Base-by-base conservation (phyloP, 1,140 invertebrate genomes). In the Cyclina sinensis region DNA sequence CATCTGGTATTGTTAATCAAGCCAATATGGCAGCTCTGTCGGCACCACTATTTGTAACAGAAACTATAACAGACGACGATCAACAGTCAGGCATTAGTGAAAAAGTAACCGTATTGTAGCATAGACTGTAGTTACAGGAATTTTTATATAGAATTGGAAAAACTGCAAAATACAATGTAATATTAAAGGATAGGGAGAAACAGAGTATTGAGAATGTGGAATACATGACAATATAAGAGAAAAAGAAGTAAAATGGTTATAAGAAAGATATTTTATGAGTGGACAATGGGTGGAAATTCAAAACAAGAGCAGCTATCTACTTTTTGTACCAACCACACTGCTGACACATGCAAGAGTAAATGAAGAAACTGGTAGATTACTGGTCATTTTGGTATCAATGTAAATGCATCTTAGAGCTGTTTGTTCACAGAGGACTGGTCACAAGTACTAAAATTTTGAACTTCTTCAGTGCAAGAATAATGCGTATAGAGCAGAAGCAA, bases 61-160 rank as follows among this genome's bases (percentile, higher is more conserved):
- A 94, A 84, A 87, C 79, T n/a, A 86, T 92, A 32, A 88, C 89
- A 12, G 93, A 93, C 39, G 93, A 94, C 81, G 93, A 94, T 62
- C 92, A 92, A 37, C 89, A 92, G 81, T 91, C 90, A 18, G 90
- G 83, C 4, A 89, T 91, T 79, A 93, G 92, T 90, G 92, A 94
- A 78, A 93, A 94, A 89, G 92, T 94, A 46, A 94, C 93, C 16
- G 93, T 94, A 48, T 93, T 93, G 89, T 94, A 94, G 93, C 90
- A 88, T 27, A 73, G 9, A 70, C 21, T 51, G 74, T 57, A 48
- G 65, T 2, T 70, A 14, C 3, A 37, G n/a, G 21, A 27, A 37
- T 37, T 37, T 39, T 70, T 70, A 70, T n/a, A 70, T 70, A 70
- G 65, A 70, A 70, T 70, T 70, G 65, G 65, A 70, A 37, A 4